These are phyloP conservation scores for Bubo blakistoni DNA, from an alignment of 2,113 vertebrate species.

Conservation along the genomic window DNA sequence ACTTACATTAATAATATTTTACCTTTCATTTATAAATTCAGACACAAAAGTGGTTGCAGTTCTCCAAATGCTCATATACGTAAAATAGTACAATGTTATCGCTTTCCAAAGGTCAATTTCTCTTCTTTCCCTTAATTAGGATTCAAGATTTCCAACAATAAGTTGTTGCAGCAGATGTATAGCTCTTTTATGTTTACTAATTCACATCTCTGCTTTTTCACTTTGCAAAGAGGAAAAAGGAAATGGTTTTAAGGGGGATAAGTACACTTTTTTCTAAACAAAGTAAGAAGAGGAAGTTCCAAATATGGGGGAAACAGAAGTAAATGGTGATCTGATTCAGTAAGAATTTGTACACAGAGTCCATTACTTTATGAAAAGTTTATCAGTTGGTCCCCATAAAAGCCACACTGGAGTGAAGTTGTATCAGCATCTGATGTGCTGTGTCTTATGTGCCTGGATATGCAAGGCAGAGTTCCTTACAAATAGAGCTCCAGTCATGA, in stretches of 20 bases:
- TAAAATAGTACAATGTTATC: slow-evolving; percentile 59
- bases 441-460: background rate
- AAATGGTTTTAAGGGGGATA: slow-evolving; percentile 39
- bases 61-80: slow-evolving; percentile 33
- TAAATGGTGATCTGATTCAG: background rate
- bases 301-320: background rate
- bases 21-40: slow-evolving; percentile 36
- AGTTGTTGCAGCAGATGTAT: slow-evolving; percentile 18
- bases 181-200: slow-evolving; percentile 40
- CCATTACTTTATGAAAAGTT: background rate
- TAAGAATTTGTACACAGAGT: background rate
- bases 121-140: slow-evolving; percentile 63
- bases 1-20: slow-evolving; percentile 66
- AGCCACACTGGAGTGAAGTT: background rate
- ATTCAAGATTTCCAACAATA: slow-evolving; percentile 68
- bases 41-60: background rate
- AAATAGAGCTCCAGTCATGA: background rate
- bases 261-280: background rate
- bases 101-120: slow-evolving; percentile 25
- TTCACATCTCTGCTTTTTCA: slow-evolving; percentile 63
- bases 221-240: slow-evolving; percentile 51
- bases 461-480: background rate
- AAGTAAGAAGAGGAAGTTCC: slow-evolving; percentile 1
- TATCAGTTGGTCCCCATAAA: background rate
- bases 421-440: background rate